phyloP scores from a whole-genome alignment of 1,140 invertebrate species.

The Calliphora vicina region DNA sequence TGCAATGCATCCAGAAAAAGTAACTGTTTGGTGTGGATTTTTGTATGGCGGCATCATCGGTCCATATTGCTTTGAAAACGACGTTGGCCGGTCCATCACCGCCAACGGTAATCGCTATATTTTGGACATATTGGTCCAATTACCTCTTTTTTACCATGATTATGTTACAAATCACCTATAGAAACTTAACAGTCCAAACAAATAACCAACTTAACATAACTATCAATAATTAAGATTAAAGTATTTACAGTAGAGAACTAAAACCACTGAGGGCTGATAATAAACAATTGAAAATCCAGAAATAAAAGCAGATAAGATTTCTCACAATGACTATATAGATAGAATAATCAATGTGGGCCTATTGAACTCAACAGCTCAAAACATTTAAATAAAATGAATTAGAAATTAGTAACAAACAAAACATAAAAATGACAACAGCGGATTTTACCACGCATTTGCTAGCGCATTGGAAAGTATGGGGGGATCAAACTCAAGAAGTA shows the following conservation, averaged over 20 bases:
- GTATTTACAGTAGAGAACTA: neutral
- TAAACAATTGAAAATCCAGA: neutral
- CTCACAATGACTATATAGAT: neutral
- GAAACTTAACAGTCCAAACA: no score
- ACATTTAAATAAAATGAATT: neutral
- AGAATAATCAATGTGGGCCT: neutral
- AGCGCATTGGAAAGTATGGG: constrained; percentile 34
- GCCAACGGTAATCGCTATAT: no score
- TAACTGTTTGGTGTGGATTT: no score
- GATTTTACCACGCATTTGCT: neutral
- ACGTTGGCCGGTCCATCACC: no score
- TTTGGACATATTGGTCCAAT: no score
- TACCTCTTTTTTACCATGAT: no score
- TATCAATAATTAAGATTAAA: no score
- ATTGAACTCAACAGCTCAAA: neutral
- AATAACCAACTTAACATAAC: no score
- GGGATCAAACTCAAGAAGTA: constrained; percentile 40
- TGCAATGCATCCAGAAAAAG: no score
- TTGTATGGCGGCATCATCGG: no score
- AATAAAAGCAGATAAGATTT: neutral
- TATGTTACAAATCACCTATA: no score
- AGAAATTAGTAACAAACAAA: neutral
- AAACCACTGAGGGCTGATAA: neutral
- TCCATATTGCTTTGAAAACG: no score
- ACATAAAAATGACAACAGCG: neutral